phyloP scores from a whole-genome alignment of 2,888 invertebrate genomes.

The Cephus nigrinus region DNA sequence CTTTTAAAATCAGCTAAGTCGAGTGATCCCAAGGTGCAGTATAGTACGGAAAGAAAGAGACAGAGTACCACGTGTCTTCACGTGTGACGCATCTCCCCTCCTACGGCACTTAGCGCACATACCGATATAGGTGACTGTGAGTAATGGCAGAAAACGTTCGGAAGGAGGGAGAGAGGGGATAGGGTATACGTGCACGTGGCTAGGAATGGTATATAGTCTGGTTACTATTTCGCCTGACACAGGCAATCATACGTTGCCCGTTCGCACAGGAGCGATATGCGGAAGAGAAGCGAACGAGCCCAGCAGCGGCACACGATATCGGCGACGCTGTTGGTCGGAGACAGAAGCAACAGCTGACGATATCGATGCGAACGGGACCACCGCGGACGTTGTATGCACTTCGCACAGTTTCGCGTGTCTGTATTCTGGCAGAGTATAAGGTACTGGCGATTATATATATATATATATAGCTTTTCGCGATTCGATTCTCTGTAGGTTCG shows the following conservation, averaged over 20 bases:
- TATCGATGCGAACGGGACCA: conserved; percentile 40
- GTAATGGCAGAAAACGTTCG: not conserved
- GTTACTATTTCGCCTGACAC: not conserved
- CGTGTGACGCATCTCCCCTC: conserved; percentile 6
- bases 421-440: conserved; percentile 6
- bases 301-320: not conserved
- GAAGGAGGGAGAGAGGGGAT: not conserved
- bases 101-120: not conserved
- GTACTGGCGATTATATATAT: not conserved
- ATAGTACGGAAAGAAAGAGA: not conserved
- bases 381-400: conserved; percentile 38
- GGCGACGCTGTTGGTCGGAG: conserved; percentile 15
- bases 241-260: conserved; percentile 4
- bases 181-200: not conserved
- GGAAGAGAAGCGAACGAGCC: not conserved
- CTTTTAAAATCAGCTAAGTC: not conserved
- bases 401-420: conserved; percentile 34
- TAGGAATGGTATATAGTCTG: not conserved
- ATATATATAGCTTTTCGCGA: not conserved
- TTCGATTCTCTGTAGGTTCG: conserved; percentile 21
- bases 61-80: conserved; percentile 15
- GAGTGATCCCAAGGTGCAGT: not conserved
- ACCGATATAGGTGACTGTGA: not conserved
- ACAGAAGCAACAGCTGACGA: conserved; percentile 52
- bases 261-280: conserved; percentile 2